Base-by-base conservation (phyloP, 2,888 invertebrate genomes). In the Dione vanillae region DNA sequence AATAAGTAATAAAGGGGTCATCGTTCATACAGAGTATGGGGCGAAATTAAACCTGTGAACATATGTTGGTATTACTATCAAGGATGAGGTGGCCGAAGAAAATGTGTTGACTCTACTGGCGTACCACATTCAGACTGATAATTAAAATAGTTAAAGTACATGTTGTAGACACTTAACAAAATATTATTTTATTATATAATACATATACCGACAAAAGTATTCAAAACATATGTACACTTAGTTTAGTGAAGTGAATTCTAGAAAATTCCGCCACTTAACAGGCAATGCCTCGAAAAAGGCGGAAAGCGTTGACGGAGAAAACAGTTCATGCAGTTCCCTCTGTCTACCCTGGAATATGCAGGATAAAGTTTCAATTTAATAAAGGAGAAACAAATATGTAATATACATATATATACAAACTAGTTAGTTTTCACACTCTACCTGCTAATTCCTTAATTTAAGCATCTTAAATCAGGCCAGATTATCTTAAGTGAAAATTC, bases 1-100 rank as follows among this genome's bases (percentile, higher is more conserved):
- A 92, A 92, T 93, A 92, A 92, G 90, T 92, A 93, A 92, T 92
- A 93, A 92, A 92, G 91, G 92, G 92, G 92, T 91, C 92, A 92
- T 91, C 90, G 87, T 88, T 92, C 91, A 90, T 85, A 80, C 54
- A n/a, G 52, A 64, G 80, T 78, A 74, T 78, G 79, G 79, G 81
- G 78, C 78, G 84, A 90, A 90, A 91, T 92, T 92, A 92, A 89
- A 89, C 82, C 82, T 76, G 76, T 78, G 82, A 82, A 86, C 92
- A 90, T 87, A 87, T 89, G 92, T 85, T 80, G 75, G 69, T 75
- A 16, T 10, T 37, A 71, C 74, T 74, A 27, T 27, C 27, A 5
- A 5, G 9, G 47, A 19, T 66, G 16, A 9, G 14, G 14, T 16
- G 49, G 16, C 12, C 14, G 49, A 12, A 64, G 19, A 49, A 47